Conservation (phyloP, 2,888 invertebrate genomes). For the Melieria omissa region DNA sequence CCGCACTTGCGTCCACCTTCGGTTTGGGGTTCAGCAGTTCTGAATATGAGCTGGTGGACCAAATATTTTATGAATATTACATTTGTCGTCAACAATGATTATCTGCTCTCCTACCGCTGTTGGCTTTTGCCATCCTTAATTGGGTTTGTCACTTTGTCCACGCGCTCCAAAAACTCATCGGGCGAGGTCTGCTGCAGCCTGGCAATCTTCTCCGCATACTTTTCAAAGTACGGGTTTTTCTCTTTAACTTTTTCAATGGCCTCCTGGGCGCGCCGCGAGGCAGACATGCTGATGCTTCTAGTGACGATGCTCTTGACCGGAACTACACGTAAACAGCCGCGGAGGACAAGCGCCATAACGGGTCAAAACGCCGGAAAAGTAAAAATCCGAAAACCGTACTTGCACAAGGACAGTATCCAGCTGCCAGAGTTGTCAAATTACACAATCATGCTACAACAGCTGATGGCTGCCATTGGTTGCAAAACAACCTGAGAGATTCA, state of each 20-base stretch:
- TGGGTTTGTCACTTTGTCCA: constrained; percentile 68
- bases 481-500: too few species aligned
- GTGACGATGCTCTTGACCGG: constrained; percentile 34
- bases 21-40: constrained; percentile 75
- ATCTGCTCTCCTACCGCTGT: constrained; percentile 50
- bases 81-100: background rate
- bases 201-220: constrained; percentile 83
- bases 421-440: constrained; percentile 13
- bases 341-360: constrained; percentile 49
- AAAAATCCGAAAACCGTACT: constrained; percentile 1
- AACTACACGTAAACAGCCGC: constrained; percentile 30
- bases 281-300: constrained; percentile 66
- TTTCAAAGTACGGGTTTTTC: constrained; percentile 82
- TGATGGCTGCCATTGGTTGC: background rate
- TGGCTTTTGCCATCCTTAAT: constrained; percentile 58
- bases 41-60: constrained; percentile 70
- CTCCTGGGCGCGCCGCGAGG: constrained; percentile 66
- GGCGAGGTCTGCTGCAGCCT: constrained; percentile 79
- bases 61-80: background rate
- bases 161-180: constrained; percentile 76
- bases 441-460: constrained; percentile 19
- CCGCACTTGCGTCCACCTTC: constrained; percentile 50
- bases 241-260: constrained; percentile 68
- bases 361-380: constrained; percentile 7
- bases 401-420: too few species aligned